Base-by-base conservation (phyloP, 2,888 invertebrate genomes). In the Microctonus aethiopoides region DNA sequence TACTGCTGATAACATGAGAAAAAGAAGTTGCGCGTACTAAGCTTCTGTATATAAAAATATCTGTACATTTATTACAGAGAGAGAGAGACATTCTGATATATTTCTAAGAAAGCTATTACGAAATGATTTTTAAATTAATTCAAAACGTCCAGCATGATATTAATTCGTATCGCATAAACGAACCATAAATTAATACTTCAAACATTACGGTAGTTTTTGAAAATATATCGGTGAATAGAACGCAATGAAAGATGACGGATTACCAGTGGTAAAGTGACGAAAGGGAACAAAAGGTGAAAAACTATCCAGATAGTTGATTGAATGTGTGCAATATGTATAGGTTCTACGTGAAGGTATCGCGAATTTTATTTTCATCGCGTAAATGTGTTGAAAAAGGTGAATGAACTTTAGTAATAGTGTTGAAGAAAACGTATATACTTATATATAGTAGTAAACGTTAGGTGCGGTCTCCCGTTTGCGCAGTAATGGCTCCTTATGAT, bases 401-500 rank as follows among this genome's bases (percentile, higher is more conserved):
- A 68, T 24, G 68, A 61, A 68, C 62, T 16, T 32, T 32, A 29
- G 52, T 63, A 63, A 63, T 63, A 52, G 52, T 63, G 11, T 16
- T 34, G 32, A 51, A 20, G 32, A 52, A 52, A 52, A 63, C 34
- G 36, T 63, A 61, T 34, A 11, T 20, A 9, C 16, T 29, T n/a
- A 57, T 10, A 57, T 20, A 20, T 29, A 57, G 34, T 34, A 57
- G 16, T 39, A 39, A 36, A 64, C 67, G 41, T 56, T 39, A 52
- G 26, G 34, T 34, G 66, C 51, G 67, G 67, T 51, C 56, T 60
- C 34, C 11, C 64, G 39, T 67, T 46, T 10, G 62, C 39, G 62
- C 62, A 75, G 75, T 76, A 80, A 79, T 79, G 77, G 79, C 76
- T 74, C 71, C 77, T 78, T 81, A 81, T 81, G 81, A 81, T 81